Percentiles rank a stretch among this genome's conserved stretches.
These are phyloP conservation scores for Nemotelus nigrinus DNA, from an alignment of 2,888 invertebrate genomes.

Conservation along the genomic window DNA sequence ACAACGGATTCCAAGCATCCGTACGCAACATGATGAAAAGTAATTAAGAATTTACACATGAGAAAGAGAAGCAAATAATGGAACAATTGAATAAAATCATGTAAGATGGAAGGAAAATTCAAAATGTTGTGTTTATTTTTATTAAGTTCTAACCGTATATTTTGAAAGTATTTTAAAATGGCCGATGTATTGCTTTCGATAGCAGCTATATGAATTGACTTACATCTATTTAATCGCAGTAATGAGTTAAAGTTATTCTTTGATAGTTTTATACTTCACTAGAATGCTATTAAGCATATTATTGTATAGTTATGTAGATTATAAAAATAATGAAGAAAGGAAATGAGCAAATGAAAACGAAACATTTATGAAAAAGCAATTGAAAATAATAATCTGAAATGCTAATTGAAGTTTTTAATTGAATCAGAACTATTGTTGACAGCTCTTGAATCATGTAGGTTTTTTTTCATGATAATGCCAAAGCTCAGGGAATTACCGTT, in stretches of 20 bases:
- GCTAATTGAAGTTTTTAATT: too few relatives aligned
- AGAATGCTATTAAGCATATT: background rate
- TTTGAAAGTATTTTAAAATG: background rate
- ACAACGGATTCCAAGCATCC: background rate
- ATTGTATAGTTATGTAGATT: constrained; percentile 11
- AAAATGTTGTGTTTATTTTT: constrained; percentile 6
- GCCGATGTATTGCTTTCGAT: background rate
- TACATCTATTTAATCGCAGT: background rate
- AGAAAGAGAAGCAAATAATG: background rate
- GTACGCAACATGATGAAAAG: background rate
- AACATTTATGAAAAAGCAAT: background rate
- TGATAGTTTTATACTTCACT: constrained; percentile 14
- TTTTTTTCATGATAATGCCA: too few relatives aligned
- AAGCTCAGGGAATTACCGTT: too few relatives aligned
- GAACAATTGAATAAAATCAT: background rate
- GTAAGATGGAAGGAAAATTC: background rate
- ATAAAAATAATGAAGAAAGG: background rate
- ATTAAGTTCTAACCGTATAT: background rate
- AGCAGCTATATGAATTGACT: background rate
- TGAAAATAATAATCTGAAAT: background rate
- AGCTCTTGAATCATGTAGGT: too few relatives aligned
- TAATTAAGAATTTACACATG: constrained; percentile 4
- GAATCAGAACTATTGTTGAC: too few relatives aligned
- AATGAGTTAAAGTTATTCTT: constrained; percentile 11
- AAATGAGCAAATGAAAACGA: background rate